Conservation (phyloP, 2,797 vertebrate genomes). For the Macroramphosus scolopax region DNA sequence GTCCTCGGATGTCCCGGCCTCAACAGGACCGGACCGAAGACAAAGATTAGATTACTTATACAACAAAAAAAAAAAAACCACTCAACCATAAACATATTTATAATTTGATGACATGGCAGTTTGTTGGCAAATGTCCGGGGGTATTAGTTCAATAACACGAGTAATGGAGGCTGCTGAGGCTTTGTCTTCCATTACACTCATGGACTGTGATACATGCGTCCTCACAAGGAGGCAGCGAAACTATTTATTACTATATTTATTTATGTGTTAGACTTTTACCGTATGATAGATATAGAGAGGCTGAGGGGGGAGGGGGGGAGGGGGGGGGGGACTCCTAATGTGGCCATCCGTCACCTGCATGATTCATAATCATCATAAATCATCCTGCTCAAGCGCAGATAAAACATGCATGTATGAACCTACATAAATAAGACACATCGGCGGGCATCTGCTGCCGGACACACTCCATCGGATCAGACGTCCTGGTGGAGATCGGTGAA, state of each 20-base stretch:
- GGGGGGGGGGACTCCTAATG: conserved; percentile 43
- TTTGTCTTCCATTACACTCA: neutral
- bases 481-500: conserved; percentile 45
- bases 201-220: too few species aligned
- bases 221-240: conserved; percentile 19
- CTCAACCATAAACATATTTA: neutral
- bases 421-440: conserved; percentile 23
- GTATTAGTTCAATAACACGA: neutral
- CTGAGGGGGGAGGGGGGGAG: conserved; percentile 1
- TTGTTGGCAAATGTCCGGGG: neutral
- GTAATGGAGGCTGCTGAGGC: neutral
- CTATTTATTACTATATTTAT: conserved; percentile 23
- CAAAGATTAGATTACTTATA: too few species aligned
- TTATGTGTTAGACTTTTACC: neutral
- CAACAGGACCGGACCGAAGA: too few species aligned
- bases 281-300: conserved; percentile 28
- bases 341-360: conserved; percentile 61
- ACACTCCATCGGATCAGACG: conserved; percentile 30
- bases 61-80: too few species aligned
- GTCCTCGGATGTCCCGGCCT: too few species aligned
- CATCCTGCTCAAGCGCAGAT: conserved; percentile 39
- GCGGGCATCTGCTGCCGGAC: conserved; percentile 21
- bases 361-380: conserved; percentile 64
- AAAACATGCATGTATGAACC: conserved; percentile 42
- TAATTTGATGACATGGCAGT: conserved; percentile 1